These are phyloP conservation scores for Globia sparganii DNA, from an alignment of 2,888 invertebrate species.

Conservation along the genomic window DNA sequence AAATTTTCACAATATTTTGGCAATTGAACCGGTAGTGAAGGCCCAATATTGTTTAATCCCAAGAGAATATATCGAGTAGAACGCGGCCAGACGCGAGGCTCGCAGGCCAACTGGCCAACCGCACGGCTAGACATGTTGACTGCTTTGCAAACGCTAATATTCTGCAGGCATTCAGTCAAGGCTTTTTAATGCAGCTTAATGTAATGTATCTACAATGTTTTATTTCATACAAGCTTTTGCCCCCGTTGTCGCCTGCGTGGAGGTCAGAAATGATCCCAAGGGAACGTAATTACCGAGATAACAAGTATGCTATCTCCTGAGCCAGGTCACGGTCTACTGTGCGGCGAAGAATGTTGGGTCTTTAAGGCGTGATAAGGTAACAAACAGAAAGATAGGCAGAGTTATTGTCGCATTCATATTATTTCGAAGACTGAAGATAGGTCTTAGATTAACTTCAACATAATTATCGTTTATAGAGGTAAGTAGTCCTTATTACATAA, in stretches of 20 bases:
- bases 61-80: not conserved
- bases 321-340: not conserved
- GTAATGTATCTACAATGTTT: not conserved
- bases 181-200: not conserved
- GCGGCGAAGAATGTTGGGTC: not conserved
- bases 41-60: not conserved
- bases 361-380: not conserved
- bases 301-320: no score
- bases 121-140: constrained; percentile 23
- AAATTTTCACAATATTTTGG: not conserved
- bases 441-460: not conserved
- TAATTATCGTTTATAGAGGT: not conserved
- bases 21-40: not conserved
- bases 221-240: not conserved
- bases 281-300: no score
- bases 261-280: no score
- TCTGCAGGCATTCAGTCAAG: not conserved
- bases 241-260: not conserved
- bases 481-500: not conserved
- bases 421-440: not conserved
- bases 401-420: no score
- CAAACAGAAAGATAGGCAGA: not conserved
- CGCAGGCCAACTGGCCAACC: constrained; percentile 23
- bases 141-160: not conserved
- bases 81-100: not conserved